Conservation (phyloP, 2,888 invertebrate genomes). For the Heteromyza rotundicornis region DNA sequence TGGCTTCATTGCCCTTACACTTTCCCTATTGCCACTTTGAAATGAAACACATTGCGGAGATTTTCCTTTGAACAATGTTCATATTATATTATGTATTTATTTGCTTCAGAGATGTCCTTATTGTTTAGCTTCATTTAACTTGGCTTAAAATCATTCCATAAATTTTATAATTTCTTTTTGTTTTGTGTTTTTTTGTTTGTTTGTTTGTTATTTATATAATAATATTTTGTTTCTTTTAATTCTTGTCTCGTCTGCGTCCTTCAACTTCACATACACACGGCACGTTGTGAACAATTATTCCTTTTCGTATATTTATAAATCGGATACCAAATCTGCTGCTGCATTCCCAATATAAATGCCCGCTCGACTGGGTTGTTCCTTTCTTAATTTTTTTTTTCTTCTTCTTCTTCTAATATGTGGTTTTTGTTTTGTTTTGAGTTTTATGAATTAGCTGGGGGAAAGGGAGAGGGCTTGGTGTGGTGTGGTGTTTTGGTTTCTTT, state of each 20-base stretch:
- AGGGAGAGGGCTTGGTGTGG: not conserved
- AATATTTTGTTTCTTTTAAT: too few relatives aligned
- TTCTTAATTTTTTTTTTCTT: conserved; percentile 4
- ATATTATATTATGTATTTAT: conserved; percentile 48
- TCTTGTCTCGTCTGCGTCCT: too few relatives aligned
- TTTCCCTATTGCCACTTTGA: too few relatives aligned
- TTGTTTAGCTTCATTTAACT: conserved; percentile 33
- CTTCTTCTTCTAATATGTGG: not conserved
- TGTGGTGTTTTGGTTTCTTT: not conserved
- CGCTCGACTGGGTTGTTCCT: not conserved
- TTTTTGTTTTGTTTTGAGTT: not conserved
- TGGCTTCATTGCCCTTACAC: too few relatives aligned
- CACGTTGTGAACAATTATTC: conserved; percentile 88
- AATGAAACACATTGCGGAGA: conserved; percentile 10
- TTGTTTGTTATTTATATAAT: too few relatives aligned
- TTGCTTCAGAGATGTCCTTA: conserved; percentile 20
- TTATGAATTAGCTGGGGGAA: too few relatives aligned
- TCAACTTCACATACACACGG: conserved; percentile 83
- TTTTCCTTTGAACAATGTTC: conserved; percentile 58
- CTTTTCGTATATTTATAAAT: conserved; percentile 24
- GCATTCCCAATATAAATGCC: not conserved
- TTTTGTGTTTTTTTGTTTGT: too few relatives aligned
- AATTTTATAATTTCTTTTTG: too few relatives aligned
- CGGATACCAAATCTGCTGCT: not conserved
- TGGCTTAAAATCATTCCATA: conserved; percentile 30